Evolutionary conservation across 2,113 vertebrate genomes (phyloP).

Genomic region (Hippocampus mohnikei): DNA sequence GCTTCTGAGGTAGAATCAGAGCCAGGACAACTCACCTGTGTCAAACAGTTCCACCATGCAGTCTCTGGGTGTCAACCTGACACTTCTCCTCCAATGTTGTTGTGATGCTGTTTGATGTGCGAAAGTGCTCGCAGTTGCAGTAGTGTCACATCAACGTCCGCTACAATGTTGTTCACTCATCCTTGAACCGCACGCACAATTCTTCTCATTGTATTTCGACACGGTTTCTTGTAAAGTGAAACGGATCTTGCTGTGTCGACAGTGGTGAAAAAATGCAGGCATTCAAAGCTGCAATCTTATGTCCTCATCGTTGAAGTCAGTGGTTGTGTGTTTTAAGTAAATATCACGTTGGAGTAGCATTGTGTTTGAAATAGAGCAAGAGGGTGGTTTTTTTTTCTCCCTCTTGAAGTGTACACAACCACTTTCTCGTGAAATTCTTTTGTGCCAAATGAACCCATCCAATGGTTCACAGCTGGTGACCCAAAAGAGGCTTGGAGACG

Average conservation of each 20-base stretch:
- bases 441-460: neutral
- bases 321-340: neutral
- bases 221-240: constrained; percentile 13
- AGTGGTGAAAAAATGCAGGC: neutral
- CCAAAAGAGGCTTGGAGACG: neutral
- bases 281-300: neutral
- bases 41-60: neutral
- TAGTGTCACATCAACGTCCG: neutral
- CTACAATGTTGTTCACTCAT: neutral
- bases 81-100: neutral
- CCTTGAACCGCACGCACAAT: constrained; percentile 27
- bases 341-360: constrained; percentile 9
- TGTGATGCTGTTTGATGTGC: neutral
- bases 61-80: neutral
- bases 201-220: neutral
- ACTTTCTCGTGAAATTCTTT: neutral
- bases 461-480: neutral
- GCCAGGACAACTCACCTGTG: too few relatives aligned
- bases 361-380: constrained; percentile 18
- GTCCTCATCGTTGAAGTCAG: constrained; percentile 7
- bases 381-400: neutral
- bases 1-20: neutral
- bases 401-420: neutral
- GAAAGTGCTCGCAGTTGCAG: neutral
- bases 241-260: neutral